phyloP scores from a whole-genome alignment of 2,888 invertebrate species.

The Mythimna loreyi region DNA sequence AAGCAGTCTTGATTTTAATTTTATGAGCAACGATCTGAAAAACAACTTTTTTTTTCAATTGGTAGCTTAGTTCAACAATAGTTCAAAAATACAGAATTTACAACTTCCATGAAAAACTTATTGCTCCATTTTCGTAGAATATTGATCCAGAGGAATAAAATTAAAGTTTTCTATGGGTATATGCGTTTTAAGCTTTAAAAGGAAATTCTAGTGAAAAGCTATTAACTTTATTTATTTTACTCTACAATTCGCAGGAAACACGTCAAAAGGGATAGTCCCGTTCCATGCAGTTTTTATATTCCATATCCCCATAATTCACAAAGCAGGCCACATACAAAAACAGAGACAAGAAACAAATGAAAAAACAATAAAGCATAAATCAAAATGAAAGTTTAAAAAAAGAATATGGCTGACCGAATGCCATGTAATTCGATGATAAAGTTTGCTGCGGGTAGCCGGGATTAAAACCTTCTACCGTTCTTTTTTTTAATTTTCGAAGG shows the following conservation, averaged over 20 bases:
- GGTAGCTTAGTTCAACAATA: not conserved
- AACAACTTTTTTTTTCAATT: too few species aligned
- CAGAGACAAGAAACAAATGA: slow-evolving; percentile 54
- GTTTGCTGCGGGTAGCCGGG: slow-evolving; percentile 48
- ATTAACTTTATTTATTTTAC: not conserved
- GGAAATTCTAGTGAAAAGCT: not conserved
- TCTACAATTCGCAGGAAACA: not conserved
- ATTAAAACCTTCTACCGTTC: slow-evolving; percentile 63
- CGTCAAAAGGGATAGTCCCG: not conserved
- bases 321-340: slow-evolving; percentile 27
- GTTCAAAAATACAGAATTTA: not conserved
- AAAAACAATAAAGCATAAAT: slow-evolving; percentile 33
- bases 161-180: too few species aligned
- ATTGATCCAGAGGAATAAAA: too few species aligned
- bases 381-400: slow-evolving; percentile 40
- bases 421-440: slow-evolving; percentile 63
- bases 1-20: not conserved
- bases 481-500: slow-evolving; percentile 62
- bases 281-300: slow-evolving; percentile 33
- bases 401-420: slow-evolving; percentile 55
- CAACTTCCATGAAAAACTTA: not conserved
- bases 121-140: too few species aligned
- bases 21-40: too few species aligned
- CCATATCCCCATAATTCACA: slow-evolving; percentile 19
- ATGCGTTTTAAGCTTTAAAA: too few species aligned